These are phyloP conservation scores for Caenorhabditis elegans DNA, from an alignment of 1,140 invertebrate species.

Conservation along the genomic window DNA sequence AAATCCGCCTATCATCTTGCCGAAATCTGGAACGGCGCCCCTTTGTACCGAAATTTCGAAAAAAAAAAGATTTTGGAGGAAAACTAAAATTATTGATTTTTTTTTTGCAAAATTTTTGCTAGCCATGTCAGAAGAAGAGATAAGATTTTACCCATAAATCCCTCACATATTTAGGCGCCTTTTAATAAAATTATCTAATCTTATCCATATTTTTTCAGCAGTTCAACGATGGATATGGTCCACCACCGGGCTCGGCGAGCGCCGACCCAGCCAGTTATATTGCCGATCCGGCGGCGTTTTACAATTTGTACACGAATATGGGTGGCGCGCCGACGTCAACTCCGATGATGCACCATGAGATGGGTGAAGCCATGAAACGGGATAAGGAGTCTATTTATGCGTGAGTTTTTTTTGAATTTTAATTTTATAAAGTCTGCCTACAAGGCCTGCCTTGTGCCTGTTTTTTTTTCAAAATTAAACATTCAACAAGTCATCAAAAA, in stretches of 20 bases:
- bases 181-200: too few species aligned
- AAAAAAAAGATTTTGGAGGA: too few species aligned
- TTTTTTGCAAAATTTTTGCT: too few species aligned
- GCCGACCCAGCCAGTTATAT: slow-evolving; percentile 2
- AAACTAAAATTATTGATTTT: too few species aligned
- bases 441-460: too few species aligned
- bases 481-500: not conserved
- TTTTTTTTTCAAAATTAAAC: not conserved
- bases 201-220: slow-evolving; percentile 23
- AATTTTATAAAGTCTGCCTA: too few species aligned
- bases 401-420: slow-evolving; percentile 44
- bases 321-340: slow-evolving; percentile 3
- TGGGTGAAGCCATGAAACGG: slow-evolving; percentile 51
- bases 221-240: slow-evolving; percentile 49
- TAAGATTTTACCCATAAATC: too few species aligned
- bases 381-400: slow-evolving; percentile 54
- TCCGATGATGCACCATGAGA: slow-evolving; percentile 25
- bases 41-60: not conserved
- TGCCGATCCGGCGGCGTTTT: slow-evolving; percentile 29
- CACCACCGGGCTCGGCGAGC: slow-evolving; percentile 29
- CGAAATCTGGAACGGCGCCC: not conserved
- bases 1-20: not conserved
- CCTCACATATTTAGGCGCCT: too few species aligned
- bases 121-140: not conserved
- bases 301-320: slow-evolving; percentile 27